These are phyloP conservation scores for Lutraria lutraria DNA, from an alignment of 2,888 invertebrate species.

Conservation along the genomic window DNA sequence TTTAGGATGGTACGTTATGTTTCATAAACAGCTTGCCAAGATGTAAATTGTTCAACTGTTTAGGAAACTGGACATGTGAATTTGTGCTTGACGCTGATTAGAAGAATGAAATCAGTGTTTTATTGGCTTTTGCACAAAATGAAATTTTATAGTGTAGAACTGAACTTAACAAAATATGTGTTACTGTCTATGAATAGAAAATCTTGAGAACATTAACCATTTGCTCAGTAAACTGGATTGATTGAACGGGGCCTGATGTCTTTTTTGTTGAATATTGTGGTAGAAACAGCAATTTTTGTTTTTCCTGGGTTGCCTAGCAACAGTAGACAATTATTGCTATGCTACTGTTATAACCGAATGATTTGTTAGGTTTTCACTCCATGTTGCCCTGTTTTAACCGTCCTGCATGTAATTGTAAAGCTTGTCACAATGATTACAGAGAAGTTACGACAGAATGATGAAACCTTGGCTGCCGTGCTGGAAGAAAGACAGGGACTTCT, in stretches of 20 bases:
- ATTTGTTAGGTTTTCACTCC: neutral
- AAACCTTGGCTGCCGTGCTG: constrained; percentile 90
- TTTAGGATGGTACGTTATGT: too few relatives aligned
- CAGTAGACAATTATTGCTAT: neutral
- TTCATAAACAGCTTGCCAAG: constrained; percentile 29
- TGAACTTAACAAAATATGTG: neutral
- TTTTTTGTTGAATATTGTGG: constrained; percentile 16
- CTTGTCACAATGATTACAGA: constrained; percentile 88
- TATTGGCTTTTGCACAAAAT: neutral
- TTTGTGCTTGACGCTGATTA: neutral
- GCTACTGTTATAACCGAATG: constrained; percentile 16
- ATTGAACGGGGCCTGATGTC: neutral
- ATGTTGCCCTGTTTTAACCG: constrained; percentile 30
- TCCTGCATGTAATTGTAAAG: constrained; percentile 62
- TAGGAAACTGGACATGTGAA: constrained; percentile 10
- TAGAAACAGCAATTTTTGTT: constrained; percentile 3
- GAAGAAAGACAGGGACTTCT: constrained; percentile 92
- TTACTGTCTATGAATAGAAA: neutral
- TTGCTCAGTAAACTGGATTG: neutral
- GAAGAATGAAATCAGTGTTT: neutral
- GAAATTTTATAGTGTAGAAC: neutral
- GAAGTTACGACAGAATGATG: constrained; percentile 91
- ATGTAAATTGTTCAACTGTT: neutral
- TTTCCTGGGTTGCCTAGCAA: constrained; percentile 8
- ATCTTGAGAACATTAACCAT: neutral